Evolutionary conservation across 2,888 invertebrate genomes (phyloP).

Genomic region (Boloria selene): DNA sequence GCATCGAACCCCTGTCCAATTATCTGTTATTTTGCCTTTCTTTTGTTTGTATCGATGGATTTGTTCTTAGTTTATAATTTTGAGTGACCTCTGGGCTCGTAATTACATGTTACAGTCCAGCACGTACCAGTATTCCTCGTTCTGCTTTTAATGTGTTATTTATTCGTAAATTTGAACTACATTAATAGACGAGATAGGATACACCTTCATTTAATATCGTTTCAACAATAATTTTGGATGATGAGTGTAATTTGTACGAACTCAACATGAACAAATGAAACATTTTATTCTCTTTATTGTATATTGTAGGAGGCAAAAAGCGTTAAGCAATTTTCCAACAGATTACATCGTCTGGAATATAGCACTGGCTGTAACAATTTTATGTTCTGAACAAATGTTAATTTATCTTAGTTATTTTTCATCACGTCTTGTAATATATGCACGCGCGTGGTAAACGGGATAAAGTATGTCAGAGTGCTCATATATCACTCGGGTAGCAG

Average conservation of each 20-base stretch:
- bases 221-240: constrained; percentile 70
- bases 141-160: constrained; percentile 77
- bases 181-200: constrained; percentile 73
- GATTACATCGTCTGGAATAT: constrained; percentile 48
- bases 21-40: constrained; percentile 76
- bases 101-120: constrained; percentile 69
- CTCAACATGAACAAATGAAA: constrained; percentile 43
- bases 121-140: constrained; percentile 67
- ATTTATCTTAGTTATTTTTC: constrained; percentile 12
- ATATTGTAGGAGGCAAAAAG: constrained; percentile 49
- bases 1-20: constrained; percentile 63
- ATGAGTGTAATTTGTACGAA: constrained; percentile 69
- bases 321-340: constrained; percentile 60
- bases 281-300: constrained; percentile 46
- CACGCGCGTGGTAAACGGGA: constrained; percentile 11
- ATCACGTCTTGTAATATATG: constrained; percentile 9
- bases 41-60: constrained; percentile 70
- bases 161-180: constrained; percentile 77
- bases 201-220: constrained; percentile 80
- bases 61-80: constrained; percentile 65
- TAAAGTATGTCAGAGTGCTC: constrained; percentile 19
- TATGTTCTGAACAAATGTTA: not conserved
- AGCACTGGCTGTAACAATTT: constrained; percentile 11
- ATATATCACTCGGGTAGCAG: constrained; percentile 45
- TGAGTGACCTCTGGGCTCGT: constrained; percentile 78